Evolutionary conservation across 2,888 invertebrate species (phyloP), one percentile per base, ranked within the genome.

Genomic region (Drosophila melanosoma): DNA sequence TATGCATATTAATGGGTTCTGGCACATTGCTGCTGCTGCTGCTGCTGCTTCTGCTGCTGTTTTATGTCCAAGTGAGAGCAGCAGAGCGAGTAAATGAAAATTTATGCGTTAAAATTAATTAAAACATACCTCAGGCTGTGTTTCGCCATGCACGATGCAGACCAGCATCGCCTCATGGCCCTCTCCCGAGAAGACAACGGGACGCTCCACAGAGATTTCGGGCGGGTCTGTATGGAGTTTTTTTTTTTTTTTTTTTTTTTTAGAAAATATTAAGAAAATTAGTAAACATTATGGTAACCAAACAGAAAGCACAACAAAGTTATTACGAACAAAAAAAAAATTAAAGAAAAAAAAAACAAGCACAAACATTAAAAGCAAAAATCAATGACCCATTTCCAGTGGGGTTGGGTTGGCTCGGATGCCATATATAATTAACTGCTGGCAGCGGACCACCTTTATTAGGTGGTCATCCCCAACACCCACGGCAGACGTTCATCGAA

Each of bases 91-190:
- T 72, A 83, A 87, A 87, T 87, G 78, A 82, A 85, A 88, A 86
- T 82, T 80, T 83, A 83, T 89, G 75, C 74, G 80, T 78, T 68
- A 82, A 83, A 82, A 80, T 85, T 82, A 82, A 82, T 81, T 76
- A 82, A 81, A 88, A 92, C 94, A 94, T 94, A 95, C 95, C 94
- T 95, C 95, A 68, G 95, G 95, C 89, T 94, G 94, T 69, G 95
- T 95, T 92, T 95, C 95, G 33, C 95, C 95, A 89, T 95, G 95
- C 40, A 96, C 95, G 78, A 95, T 95, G 91, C 96, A 95, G 59
- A 95, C 95, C 61, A 95, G 93, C 91, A 95, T 95, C 32, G 95
- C 95, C 91, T 95, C 95, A 84, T 94, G 94, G 67, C 95, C 95
- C 91, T 95, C 95, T 15, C 95, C 95, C 7, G 95, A 95, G 91